phyloP scores from a whole-genome alignment of 2,888 invertebrate species.

The Chymomyza fuscimana region DNA sequence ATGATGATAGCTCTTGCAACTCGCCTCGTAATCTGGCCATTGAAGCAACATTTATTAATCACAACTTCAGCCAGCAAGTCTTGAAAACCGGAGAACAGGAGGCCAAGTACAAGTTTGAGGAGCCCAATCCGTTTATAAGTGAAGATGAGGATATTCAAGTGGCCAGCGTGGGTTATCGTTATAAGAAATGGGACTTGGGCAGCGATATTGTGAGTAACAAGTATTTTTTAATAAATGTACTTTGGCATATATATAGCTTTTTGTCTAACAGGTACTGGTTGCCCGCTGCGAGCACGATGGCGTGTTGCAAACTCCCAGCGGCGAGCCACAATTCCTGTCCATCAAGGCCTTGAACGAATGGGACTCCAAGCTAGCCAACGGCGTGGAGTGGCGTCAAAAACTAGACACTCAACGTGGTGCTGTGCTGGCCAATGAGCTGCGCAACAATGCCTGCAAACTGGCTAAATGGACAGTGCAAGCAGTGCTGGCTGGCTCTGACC shows the following conservation, averaged over 20 bases:
- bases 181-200: slow-evolving; percentile 97
- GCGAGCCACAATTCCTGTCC: slow-evolving; percentile 94
- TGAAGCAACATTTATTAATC: slow-evolving; percentile 99
- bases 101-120: slow-evolving; percentile 92
- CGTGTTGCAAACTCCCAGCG: slow-evolving; percentile 92
- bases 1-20: slow-evolving; percentile 97
- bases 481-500: slow-evolving; percentile 96
- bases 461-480: slow-evolving; percentile 99
- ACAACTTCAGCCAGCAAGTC: slow-evolving; percentile 98
- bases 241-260: not conserved
- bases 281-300: slow-evolving; percentile 99
- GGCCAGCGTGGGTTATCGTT: slow-evolving; percentile 97
- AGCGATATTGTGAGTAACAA: slow-evolving; percentile 88
- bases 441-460: slow-evolving; percentile 99
- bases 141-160: slow-evolving; percentile 96
- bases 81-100: slow-evolving; percentile 86
- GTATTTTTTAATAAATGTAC: too few relatives aligned
- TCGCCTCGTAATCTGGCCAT: slow-evolving; percentile 97
- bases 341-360: slow-evolving; percentile 99
- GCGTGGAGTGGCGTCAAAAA: slow-evolving; percentile 99
- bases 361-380: slow-evolving; percentile 97
- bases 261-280: slow-evolving; percentile 84
- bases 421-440: slow-evolving; percentile 97
- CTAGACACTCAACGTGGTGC: slow-evolving; percentile 98
- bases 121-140: slow-evolving; percentile 95